Evolutionary conservation across 2,888 invertebrate species (phyloP).

Genomic region (Drosophila borealis): DNA sequence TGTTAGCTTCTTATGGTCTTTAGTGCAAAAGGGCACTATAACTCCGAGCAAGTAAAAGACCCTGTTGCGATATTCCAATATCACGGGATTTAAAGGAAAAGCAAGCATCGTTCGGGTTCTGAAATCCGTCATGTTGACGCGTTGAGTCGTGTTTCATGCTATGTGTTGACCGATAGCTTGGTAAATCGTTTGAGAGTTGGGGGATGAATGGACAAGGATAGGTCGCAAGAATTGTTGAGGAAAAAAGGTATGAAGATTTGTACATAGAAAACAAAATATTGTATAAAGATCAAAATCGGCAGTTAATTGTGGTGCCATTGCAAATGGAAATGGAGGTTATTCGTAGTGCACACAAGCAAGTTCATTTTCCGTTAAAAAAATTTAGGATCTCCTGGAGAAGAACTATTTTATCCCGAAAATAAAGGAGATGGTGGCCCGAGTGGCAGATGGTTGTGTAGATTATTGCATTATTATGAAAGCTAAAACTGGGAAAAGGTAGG

Average conservation of each 20-base stretch:
- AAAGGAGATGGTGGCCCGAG: background rate
- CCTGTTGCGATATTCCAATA: too few relatives aligned
- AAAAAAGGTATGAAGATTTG: conserved; percentile 13
- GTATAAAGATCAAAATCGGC: conserved; percentile 9
- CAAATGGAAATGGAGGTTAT: too few relatives aligned
- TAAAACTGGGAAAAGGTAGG: background rate
- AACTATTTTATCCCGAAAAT: conserved; percentile 18
- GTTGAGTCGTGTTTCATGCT: background rate
- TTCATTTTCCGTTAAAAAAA: conserved; percentile 5
- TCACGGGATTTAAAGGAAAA: too few relatives aligned
- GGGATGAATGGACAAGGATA: conserved; percentile 16
- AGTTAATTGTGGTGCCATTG: too few relatives aligned
- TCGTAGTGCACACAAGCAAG: background rate
- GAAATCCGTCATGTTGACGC: conserved; percentile 14
- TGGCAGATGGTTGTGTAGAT: too few relatives aligned
- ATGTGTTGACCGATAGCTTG: too few relatives aligned
- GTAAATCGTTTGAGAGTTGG: conserved; percentile 8
- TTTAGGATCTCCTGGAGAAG: conserved; percentile 9
- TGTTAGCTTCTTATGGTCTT: too few relatives aligned
- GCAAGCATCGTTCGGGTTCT: background rate
- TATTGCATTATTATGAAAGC: background rate
- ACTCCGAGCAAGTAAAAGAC: too few relatives aligned
- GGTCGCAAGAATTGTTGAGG: conserved; percentile 4
- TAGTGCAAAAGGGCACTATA: too few relatives aligned
- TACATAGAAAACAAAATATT: conserved; percentile 20